These are phyloP conservation scores for Axinella damicornis DNA, from an alignment of 37 sponge, comb jelly and placozoan species.

Conservation along the genomic window DNA sequence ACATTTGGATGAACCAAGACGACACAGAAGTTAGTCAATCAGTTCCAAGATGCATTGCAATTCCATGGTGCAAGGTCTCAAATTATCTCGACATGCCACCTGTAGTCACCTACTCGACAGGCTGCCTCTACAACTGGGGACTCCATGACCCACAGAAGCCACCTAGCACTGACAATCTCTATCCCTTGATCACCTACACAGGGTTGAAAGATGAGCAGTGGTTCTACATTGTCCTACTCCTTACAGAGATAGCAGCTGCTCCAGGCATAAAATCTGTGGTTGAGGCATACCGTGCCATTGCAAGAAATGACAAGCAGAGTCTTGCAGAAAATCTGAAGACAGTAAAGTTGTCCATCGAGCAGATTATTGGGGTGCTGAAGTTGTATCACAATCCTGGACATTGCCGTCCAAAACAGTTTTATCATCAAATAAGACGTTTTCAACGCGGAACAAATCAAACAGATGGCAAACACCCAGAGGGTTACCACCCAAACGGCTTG, in stretches of 20 bases:
- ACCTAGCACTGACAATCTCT: constrained; percentile 56
- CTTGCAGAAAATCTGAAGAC: constrained; percentile 5
- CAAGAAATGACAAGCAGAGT: not conserved
- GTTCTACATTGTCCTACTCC: constrained; percentile 61
- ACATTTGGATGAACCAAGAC: constrained; percentile 79
- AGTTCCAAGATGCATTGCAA: constrained; percentile 57
- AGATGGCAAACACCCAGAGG: constrained; percentile 31
- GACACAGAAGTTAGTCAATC: constrained; percentile 43
- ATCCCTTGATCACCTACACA: constrained; percentile 37
- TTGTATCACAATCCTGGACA: constrained; percentile 54
- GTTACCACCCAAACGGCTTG: constrained; percentile 69
- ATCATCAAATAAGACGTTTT: constrained; percentile 54
- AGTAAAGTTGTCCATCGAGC: constrained; percentile 21
- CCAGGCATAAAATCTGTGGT: constrained; percentile 55
- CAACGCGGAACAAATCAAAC: constrained; percentile 69
- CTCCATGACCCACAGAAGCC: constrained; percentile 37
- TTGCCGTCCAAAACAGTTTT: constrained; percentile 69
- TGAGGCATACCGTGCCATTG: constrained; percentile 19
- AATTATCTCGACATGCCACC: constrained; percentile 60
- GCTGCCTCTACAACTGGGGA: constrained; percentile 70
- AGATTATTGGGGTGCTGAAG: constrained; percentile 33
- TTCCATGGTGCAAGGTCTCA: constrained; percentile 76
- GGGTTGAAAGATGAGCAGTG: constrained; percentile 80
- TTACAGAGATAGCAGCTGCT: constrained; percentile 68
- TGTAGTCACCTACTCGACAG: constrained; percentile 54